A percentile compares a stretch with the other conserved stretches of the same genome.
phyloP scores from a whole-genome alignment of 2,888 invertebrate genomes.

The Lasius fuliginosus region DNA sequence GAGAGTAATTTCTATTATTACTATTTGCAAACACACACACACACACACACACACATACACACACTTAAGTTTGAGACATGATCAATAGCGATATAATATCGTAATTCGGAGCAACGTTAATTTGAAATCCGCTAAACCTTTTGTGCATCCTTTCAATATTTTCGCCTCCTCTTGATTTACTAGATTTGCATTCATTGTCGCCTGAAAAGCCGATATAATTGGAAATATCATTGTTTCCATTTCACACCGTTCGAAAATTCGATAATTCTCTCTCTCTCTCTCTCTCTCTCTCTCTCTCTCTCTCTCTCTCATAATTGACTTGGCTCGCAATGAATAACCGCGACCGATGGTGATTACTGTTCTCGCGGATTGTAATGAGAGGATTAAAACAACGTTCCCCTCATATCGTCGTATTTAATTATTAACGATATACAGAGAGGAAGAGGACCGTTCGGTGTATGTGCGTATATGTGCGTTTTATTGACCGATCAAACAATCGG shows the following conservation, averaged over 20 bases:
- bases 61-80: background rate
- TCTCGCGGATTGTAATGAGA: slow-evolving; percentile 76
- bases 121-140: background rate
- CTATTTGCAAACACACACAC: too few relatives aligned
- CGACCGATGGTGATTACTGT: slow-evolving; percentile 61
- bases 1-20: too few relatives aligned
- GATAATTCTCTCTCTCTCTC: slow-evolving; percentile 66
- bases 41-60: too few relatives aligned
- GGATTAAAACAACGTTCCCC: slow-evolving; percentile 76
- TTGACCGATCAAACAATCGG: slow-evolving; percentile 71
- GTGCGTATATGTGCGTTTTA: slow-evolving; percentile 60
- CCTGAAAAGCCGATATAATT: slow-evolving; percentile 22
- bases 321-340: slow-evolving; percentile 73
- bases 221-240: slow-evolving; percentile 75
- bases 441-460: background rate
- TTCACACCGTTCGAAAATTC: slow-evolving; percentile 75
- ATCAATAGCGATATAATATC: background rate
- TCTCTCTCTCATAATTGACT: slow-evolving; percentile 75
- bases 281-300: slow-evolving; percentile 52
- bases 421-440: slow-evolving; percentile 63
- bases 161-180: background rate
- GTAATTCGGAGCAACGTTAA: slow-evolving; percentile 2
- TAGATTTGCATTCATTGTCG: slow-evolving; percentile 7
- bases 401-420: slow-evolving; percentile 74
- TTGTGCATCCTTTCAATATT: background rate